Conservation (phyloP, 2,797 vertebrate genomes). For the Coregonus ussuriensis region DNA sequence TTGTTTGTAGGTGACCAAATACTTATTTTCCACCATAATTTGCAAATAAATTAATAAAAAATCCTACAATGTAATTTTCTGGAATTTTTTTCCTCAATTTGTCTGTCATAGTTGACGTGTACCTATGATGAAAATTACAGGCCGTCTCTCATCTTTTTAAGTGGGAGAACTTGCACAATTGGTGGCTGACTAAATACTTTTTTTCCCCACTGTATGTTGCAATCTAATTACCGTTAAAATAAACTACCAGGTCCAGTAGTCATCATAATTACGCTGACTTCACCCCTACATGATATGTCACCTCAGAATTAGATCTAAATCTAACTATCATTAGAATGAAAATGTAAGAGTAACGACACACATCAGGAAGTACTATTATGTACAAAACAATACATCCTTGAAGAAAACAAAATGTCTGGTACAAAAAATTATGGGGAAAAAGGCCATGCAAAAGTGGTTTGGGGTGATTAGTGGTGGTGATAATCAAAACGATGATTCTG, state of each 20-base stretch:
- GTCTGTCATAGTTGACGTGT: too few species aligned
- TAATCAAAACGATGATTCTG: neutral
- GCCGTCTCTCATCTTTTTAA: too few species aligned
- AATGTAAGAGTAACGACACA: neutral
- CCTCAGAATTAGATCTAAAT: neutral
- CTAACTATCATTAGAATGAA: neutral
- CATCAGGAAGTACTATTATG: neutral
- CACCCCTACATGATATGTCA: neutral
- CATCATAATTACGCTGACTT: neutral
- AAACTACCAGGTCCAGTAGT: neutral
- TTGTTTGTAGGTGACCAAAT: too few species aligned
- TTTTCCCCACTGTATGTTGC: too few species aligned
- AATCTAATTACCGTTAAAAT: neutral
- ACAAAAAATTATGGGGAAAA: constrained; percentile 21
- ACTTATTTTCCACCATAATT: too few species aligned
- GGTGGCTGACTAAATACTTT: too few species aligned
- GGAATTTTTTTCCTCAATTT: too few species aligned
- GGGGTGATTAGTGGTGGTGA: constrained; percentile 34
- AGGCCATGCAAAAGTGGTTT: neutral
- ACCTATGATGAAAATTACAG: too few species aligned
- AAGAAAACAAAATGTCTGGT: constrained; percentile 9
- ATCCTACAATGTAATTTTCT: too few species aligned
- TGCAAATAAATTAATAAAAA: too few species aligned
- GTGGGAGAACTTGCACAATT: too few species aligned
- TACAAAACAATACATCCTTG: neutral